Evolutionary conservation across 2,113 vertebrate genomes (phyloP), one percentile per base, ranked within the genome.

Genomic region (Gasterosteus nipponicus): DNA sequence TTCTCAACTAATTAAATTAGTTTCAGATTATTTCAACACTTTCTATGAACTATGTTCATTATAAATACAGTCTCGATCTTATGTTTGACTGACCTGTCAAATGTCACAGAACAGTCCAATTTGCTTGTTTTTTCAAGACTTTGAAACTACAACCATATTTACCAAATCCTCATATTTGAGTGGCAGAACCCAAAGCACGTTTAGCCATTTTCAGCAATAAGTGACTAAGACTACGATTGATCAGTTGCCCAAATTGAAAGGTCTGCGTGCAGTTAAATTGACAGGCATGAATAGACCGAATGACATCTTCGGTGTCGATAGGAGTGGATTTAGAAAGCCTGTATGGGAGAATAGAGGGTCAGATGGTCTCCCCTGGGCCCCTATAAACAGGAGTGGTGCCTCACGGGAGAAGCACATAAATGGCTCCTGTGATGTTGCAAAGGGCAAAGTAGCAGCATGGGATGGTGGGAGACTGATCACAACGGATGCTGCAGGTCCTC

Each of bases 401-500:
- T 64, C 85, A 73, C 10, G 57, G 75, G 82, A 75, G 72, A 44
- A 0, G 26, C 54, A 75, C 73, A 77, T 75, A 85, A 89, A 89
- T 71, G 67, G 67, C 56, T 75, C 68, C 72, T 77, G n/a, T 87
- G 86, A 83, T 73, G 81, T 74, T 90, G 56, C 75, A 90, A 92
- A 94, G 86, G 87, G 79, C 74, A 87, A 53, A 78, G 75, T 18
- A 84, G 60, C 81, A 73, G 79, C 81, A 65, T 65, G 77, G 65
- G 56, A 38, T 26, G 18, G 70, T 8, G 62, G 58, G 22, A 69
- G 44, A 33, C 49, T 66, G 31, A 78, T 83, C 70, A 65, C 83
- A 85, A 86, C 72, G 62, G 78, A 75, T 72, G 57, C 35, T 44
- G 76, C 2, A 0, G 19, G 54, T 64, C 69, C 77, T 46, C 63